These are phyloP conservation scores for Orchestia grillus DNA, from an alignment of 1,140 invertebrate species.

Conservation along the genomic window DNA sequence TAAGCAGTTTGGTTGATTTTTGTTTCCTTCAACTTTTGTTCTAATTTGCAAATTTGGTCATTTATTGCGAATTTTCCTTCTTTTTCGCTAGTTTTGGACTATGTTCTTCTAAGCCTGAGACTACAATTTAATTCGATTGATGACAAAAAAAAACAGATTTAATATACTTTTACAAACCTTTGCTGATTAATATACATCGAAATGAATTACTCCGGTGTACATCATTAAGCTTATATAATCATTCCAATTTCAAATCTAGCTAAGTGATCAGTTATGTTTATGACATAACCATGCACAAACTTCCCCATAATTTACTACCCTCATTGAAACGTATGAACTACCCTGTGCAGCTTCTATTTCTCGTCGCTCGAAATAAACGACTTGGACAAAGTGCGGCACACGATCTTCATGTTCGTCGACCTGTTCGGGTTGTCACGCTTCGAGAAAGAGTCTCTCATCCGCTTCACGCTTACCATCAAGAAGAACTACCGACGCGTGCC, in stretches of 20 bases:
- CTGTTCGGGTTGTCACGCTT: slow-evolving; percentile 78
- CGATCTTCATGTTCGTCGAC: slow-evolving; percentile 85
- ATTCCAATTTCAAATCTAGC: background rate
- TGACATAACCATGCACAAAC: background rate
- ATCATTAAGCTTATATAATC: background rate
- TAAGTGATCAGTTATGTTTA: background rate
- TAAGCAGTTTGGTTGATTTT: background rate
- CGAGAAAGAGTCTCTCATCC: slow-evolving; percentile 76
- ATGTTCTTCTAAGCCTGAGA: background rate
- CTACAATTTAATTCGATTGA: background rate
- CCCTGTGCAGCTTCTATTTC: slow-evolving; percentile 78
- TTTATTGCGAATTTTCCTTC: background rate
- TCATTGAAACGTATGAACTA: background rate
- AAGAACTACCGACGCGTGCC: slow-evolving; percentile 87
- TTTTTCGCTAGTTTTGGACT: background rate
- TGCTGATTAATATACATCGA: background rate
- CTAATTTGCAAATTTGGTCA: too few relatives aligned
- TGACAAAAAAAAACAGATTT: background rate
- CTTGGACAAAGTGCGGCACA: slow-evolving; percentile 79
- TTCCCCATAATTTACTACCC: background rate
- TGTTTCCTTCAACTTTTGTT: background rate
- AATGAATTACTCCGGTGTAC: background rate
- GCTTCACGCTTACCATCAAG: slow-evolving; percentile 84
- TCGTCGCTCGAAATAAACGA: slow-evolving; percentile 80
- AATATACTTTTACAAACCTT: background rate